phyloP scores from a whole-genome alignment of 1,140 invertebrate genomes.

The Formica selysi region DNA sequence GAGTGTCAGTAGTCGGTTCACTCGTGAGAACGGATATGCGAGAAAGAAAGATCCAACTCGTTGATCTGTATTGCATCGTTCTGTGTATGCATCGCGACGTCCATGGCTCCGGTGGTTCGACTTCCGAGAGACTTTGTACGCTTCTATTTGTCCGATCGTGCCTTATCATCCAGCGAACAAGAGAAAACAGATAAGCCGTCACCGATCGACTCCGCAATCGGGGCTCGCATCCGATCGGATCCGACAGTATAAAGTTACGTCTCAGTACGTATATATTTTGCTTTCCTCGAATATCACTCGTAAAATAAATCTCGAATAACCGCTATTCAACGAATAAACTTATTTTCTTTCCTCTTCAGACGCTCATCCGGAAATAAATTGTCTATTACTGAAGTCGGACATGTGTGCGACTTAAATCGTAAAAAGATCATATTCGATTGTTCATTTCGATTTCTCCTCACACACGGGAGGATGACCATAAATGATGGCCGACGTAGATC shows the following conservation, averaged over 20 bases:
- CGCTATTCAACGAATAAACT: not conserved
- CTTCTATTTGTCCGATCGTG: constrained; percentile 25
- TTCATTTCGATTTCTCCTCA: constrained; percentile 2
- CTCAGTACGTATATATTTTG: not conserved
- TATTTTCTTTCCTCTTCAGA: not conserved
- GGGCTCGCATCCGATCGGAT: not conserved
- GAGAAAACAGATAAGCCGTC: constrained; percentile 3
- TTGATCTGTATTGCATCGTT: not conserved
- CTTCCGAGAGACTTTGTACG: not conserved
- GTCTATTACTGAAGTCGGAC: not conserved
- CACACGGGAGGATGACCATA: not conserved
- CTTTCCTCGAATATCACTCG: not conserved
- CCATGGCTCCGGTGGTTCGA: not conserved
- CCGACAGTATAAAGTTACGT: not conserved
- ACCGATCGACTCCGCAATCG: not conserved
- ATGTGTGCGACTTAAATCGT: not conserved
- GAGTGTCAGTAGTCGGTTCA: constrained; percentile 57
- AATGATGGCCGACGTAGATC: not conserved
- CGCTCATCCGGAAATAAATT: not conserved
- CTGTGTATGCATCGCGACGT: constrained; percentile 23
- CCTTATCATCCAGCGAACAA: constrained; percentile 11
- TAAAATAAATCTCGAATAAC: not conserved
- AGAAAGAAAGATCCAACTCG: constrained; percentile 38
- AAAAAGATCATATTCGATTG: constrained; percentile 9
- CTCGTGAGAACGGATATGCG: constrained; percentile 63